Percentiles rank a stretch among this genome's conserved stretches.
These are phyloP conservation scores for Acanthornis magna DNA, from an alignment of 2,797 vertebrate genomes.

Conservation along the genomic window DNA sequence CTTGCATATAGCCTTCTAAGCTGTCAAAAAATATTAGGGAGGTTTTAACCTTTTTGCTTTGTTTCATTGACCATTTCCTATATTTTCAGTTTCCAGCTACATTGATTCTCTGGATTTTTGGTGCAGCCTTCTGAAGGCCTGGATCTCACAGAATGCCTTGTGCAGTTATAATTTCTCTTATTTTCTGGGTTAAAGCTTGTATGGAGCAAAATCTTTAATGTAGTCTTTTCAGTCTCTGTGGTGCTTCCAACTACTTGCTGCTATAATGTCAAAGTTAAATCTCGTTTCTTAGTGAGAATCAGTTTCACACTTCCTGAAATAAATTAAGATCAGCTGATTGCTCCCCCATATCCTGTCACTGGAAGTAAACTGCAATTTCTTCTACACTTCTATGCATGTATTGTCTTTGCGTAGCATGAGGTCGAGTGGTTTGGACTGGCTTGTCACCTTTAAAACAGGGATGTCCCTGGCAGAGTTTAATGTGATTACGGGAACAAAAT, in stretches of 20 bases:
- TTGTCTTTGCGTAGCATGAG: neutral
- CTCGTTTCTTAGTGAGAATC: neutral
- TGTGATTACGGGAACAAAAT: neutral
- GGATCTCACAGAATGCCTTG: neutral
- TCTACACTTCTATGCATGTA: rapidly evolving
- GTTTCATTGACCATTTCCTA: neutral
- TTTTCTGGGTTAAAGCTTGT: neutral
- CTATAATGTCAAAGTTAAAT: neutral
- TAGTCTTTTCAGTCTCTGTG: neutral
- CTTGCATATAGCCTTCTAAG: neutral
- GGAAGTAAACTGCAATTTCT: neutral
- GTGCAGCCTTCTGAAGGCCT: neutral
- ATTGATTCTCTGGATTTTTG: neutral
- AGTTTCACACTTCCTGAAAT: neutral
- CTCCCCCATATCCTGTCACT: neutral
- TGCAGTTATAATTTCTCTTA: neutral
- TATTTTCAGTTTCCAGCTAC: neutral
- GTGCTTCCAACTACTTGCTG: neutral
- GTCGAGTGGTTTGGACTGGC: neutral
- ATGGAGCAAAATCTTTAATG: neutral
- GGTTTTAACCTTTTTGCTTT: neutral
- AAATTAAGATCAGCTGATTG: neutral
- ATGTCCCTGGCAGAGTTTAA: neutral
- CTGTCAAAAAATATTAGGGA: neutral
- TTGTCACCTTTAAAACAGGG: neutral